Evolutionary conservation across 2,113 vertebrate species (phyloP).

Genomic region (Peucedramus taeniatus): DNA sequence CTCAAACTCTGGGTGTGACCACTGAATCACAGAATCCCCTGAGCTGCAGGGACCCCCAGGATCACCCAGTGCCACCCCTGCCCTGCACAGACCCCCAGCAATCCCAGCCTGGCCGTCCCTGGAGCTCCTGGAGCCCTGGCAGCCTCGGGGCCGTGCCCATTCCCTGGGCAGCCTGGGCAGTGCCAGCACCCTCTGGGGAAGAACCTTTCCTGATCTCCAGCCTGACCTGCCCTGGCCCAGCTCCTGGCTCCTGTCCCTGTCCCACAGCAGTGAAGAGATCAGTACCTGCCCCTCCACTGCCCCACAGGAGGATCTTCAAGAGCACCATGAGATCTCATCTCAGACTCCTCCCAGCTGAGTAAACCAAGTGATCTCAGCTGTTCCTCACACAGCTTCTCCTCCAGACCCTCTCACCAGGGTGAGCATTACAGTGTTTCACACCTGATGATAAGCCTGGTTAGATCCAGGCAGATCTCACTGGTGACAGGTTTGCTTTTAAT

Average conservation of each 20-base stretch:
- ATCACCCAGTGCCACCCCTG: not conserved
- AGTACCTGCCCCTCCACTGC: not conserved
- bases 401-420: not conserved
- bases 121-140: not conserved
- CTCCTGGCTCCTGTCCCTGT: too few relatives aligned
- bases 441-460: not conserved
- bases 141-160: rapidly evolving
- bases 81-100: not conserved
- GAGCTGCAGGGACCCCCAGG: not conserved
- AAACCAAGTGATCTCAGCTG: not conserved
- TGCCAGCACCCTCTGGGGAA: not conserved
- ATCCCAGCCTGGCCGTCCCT: not conserved
- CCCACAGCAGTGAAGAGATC: not conserved
- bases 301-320: not conserved
- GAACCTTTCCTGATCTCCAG: not conserved
- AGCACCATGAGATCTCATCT: not conserved
- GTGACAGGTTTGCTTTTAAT: not conserved
- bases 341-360: not conserved
- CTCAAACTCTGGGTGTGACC: not conserved
- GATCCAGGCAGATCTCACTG: not conserved
- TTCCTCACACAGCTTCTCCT: not conserved
- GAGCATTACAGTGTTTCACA: not conserved
- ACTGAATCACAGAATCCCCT: not conserved
- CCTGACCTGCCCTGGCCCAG: rapidly evolving
- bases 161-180: not conserved